Evolutionary conservation across 2,113 vertebrate genomes (phyloP).

Genomic region (Micromys minutus): DNA sequence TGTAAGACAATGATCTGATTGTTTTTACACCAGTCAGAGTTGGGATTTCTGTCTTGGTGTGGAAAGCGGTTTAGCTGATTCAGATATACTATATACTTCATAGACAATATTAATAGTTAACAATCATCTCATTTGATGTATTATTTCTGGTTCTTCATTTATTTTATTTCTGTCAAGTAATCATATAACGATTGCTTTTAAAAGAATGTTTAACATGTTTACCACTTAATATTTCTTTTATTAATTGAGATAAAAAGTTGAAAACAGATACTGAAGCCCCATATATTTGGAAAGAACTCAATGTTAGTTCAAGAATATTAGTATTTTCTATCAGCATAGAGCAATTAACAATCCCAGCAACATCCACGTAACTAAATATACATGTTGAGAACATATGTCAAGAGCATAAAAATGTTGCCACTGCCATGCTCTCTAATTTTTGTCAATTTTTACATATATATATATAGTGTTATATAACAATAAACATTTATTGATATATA

Average conservation of each 20-base stretch:
- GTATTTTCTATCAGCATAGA: not conserved
- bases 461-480: too few relatives aligned
- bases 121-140: too few relatives aligned
- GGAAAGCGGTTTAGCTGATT: too few relatives aligned
- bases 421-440: not conserved
- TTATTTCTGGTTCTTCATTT: too few relatives aligned
- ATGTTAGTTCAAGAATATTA: not conserved
- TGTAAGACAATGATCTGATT: too few relatives aligned
- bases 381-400: not conserved
- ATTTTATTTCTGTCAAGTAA: too few relatives aligned
- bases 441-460: not conserved
- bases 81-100: too few relatives aligned
- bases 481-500: not conserved
- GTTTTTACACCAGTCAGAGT: too few relatives aligned
- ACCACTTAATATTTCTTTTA: conserved; percentile 6
- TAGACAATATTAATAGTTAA: too few relatives aligned
- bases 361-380: not conserved
- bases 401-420: not conserved
- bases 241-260: not conserved
- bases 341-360: not conserved
- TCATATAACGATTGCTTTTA: too few relatives aligned
- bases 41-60: too few relatives aligned
- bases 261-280: not conserved
- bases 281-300: not conserved
- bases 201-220: conserved; percentile 6